These are phyloP conservation scores for Thunnus thynnus DNA, from an alignment of 2,113 vertebrate genomes.

Conservation along the genomic window DNA sequence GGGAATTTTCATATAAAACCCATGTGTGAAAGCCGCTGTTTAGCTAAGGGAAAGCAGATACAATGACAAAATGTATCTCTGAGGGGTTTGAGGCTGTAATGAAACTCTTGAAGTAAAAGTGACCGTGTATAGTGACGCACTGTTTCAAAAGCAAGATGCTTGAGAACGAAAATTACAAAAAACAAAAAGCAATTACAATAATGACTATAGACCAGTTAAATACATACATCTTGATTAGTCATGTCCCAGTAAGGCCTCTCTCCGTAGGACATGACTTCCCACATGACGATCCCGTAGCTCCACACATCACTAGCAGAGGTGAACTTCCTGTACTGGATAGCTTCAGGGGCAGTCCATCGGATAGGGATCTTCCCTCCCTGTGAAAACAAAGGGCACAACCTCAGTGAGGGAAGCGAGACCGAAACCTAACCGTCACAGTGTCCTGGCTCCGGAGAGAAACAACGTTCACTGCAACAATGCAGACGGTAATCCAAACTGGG, in stretches of 20 bases:
- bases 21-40: slow-evolving; percentile 66
- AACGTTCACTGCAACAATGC: slow-evolving; percentile 54
- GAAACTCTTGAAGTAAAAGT: slow-evolving; percentile 49
- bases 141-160: slow-evolving; percentile 17
- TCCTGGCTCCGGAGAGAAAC: slow-evolving; percentile 68
- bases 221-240: slow-evolving; percentile 89
- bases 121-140: background rate
- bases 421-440: slow-evolving; percentile 71
- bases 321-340: slow-evolving; percentile 90
- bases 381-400: slow-evolving; percentile 60
- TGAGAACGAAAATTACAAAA: background rate
- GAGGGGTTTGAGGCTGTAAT: slow-evolving; percentile 57
- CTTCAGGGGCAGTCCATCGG: slow-evolving; percentile 88
- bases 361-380: slow-evolving; percentile 91
- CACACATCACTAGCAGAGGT: slow-evolving; percentile 88
- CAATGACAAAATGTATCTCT: slow-evolving; percentile 62
- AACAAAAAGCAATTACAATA: background rate
- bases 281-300: slow-evolving; percentile 90
- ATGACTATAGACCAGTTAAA: background rate
- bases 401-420: slow-evolving; percentile 48
- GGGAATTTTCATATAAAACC: slow-evolving; percentile 70
- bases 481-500: slow-evolving; percentile 68
- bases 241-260: slow-evolving; percentile 90
- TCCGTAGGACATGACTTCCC: slow-evolving; percentile 90
- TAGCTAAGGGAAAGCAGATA: slow-evolving; percentile 66